Conservation (phyloP, 1,140 invertebrate species). For the Drosophila varians region DNA sequence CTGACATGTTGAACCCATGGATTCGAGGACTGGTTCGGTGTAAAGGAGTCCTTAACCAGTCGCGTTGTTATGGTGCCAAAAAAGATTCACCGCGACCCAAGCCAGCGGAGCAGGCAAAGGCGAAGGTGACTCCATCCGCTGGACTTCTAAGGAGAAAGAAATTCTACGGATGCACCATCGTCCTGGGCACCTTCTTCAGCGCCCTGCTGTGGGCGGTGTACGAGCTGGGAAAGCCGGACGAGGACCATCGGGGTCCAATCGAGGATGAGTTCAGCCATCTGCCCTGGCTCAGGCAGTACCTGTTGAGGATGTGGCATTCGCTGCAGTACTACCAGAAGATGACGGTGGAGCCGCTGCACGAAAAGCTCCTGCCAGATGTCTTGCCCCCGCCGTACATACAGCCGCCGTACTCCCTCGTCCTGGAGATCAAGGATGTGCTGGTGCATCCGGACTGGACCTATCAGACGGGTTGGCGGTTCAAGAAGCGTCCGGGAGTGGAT, state of each 20-base stretch:
- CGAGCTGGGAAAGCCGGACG: constrained; percentile 88
- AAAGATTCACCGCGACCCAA: background rate
- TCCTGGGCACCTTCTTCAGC: constrained; percentile 84
- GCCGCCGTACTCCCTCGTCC: constrained; percentile 97
- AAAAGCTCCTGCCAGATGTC: constrained; percentile 96
- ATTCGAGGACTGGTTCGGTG: background rate
- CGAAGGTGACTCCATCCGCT: background rate
- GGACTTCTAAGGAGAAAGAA: constrained; percentile 4
- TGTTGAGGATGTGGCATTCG: constrained; percentile 90
- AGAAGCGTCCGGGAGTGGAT: constrained; percentile 98
- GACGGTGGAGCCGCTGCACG: constrained; percentile 96
- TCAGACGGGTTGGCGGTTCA: constrained; percentile 92
- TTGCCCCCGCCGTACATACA: constrained; percentile 96
- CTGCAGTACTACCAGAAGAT: constrained; percentile 92
- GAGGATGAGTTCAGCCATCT: constrained; percentile 92
- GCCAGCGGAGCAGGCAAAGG: background rate
- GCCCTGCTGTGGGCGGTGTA: constrained; percentile 85
- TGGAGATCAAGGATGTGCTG: constrained; percentile 97
- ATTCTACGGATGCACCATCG: constrained; percentile 58
- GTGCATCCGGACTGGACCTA: constrained; percentile 99
- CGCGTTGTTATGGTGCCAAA: background rate
- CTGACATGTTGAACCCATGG: constrained; percentile 20
- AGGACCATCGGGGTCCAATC: constrained; percentile 90
- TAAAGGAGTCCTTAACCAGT: background rate
- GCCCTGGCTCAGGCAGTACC: constrained; percentile 88